Evolutionary conservation across 2,113 vertebrate genomes (phyloP).

Genomic region (Hymenochirus boettgeri): DNA sequence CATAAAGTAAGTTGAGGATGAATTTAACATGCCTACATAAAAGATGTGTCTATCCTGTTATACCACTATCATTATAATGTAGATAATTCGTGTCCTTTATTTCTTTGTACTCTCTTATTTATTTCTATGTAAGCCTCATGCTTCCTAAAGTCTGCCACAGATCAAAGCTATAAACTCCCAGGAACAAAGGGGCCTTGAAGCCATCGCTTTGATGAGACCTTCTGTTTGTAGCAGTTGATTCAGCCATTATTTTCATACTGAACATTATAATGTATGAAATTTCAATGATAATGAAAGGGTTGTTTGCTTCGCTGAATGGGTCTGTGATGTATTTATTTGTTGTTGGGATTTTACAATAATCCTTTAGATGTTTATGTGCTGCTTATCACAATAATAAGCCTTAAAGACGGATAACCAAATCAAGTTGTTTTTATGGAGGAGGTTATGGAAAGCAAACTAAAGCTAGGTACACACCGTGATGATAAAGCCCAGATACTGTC

Average conservation of each 20-base stretch:
- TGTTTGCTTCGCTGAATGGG: neutral
- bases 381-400: too few species aligned
- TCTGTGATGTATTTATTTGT: too few species aligned
- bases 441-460: too few species aligned
- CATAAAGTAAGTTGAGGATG: conserved; percentile 75
- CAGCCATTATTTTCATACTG: conserved; percentile 14
- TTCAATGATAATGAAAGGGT: neutral
- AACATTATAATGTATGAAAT: neutral
- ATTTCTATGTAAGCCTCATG: neutral
- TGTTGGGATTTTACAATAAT: too few species aligned
- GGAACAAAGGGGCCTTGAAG: neutral
- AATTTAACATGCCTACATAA: neutral
- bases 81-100: neutral
- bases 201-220: neutral
- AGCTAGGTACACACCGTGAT: too few species aligned
- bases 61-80: neutral
- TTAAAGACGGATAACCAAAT: too few species aligned
- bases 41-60: too few species aligned
- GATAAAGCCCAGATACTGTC: too few species aligned
- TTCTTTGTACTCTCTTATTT: neutral
- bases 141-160: conserved; percentile 1
- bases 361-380: too few species aligned
- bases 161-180: neutral
- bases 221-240: accelerated
- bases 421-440: too few species aligned